A percentile compares a stretch with the other conserved stretches of the same genome.
Conservation (phyloP, 2,113 vertebrate genomes). For the Ceyx cyanopectus region DNA sequence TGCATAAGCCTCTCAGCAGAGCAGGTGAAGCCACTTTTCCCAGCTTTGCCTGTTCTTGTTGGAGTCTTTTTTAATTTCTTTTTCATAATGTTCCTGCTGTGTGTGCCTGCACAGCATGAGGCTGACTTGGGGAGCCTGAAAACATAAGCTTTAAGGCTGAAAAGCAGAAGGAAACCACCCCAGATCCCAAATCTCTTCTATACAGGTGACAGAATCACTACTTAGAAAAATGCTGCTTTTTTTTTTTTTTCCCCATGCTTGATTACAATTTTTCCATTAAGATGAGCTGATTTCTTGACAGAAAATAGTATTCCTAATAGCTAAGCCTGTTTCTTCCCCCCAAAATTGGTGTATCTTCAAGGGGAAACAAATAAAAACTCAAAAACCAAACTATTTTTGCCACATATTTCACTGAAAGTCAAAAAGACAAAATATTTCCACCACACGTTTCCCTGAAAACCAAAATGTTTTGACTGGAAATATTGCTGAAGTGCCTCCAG, state of each 20-base stretch:
- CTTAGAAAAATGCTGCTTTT: not conserved
- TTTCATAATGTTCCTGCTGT: not conserved
- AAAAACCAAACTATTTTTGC: not conserved
- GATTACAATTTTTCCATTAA: constrained; percentile 1
- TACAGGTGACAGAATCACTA: not conserved
- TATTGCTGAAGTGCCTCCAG: not conserved
- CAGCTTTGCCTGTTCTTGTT: not conserved
- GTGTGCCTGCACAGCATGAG: not conserved
- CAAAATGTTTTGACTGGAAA: not conserved
- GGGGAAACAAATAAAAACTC: not conserved
- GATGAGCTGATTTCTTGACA: not conserved
- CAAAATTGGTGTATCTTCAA: not conserved
- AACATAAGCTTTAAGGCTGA: constrained; percentile 1
- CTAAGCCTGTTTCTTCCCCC: not conserved
- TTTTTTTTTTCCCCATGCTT: not conserved
- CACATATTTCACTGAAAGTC: not conserved
- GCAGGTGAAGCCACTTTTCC: not conserved
- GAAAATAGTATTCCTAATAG: not conserved
- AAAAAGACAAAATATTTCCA: not conserved
- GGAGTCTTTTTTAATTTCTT: not conserved
- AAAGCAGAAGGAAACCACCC: constrained; percentile 26
- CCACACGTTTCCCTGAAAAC: not conserved
- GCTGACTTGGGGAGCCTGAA: constrained; percentile 2
- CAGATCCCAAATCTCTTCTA: not conserved
- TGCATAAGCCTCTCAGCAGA: not conserved